Evolutionary conservation across 2,113 vertebrate species (phyloP).

Genomic region (Empidonax alnorum): DNA sequence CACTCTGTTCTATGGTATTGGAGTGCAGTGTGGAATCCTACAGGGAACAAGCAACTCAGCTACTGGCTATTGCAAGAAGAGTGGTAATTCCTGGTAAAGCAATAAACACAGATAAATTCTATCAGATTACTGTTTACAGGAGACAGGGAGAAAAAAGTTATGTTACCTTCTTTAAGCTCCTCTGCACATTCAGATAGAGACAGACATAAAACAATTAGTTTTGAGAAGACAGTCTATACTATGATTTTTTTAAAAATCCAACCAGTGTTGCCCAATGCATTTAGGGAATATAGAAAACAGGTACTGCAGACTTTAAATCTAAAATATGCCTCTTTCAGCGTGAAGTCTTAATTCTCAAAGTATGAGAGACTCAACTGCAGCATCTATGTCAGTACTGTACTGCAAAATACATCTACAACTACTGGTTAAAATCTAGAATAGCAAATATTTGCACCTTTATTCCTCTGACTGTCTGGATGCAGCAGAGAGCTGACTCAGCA

Average conservation of each 20-base stretch:
- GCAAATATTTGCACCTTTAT: not conserved
- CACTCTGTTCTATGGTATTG: not conserved
- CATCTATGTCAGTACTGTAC: not conserved
- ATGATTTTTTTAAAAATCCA: not conserved
- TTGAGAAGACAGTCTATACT: not conserved
- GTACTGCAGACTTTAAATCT: not conserved
- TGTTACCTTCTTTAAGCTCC: conserved; percentile 91
- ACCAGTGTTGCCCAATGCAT: not conserved
- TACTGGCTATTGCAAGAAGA: not conserved
- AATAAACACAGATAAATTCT: not conserved
- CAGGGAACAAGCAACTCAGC: not conserved
- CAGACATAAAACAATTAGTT: conserved; percentile 53
- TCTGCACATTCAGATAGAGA: conserved; percentile 75
- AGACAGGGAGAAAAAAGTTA: not conserved
- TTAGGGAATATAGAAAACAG: not conserved
- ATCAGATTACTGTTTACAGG: not conserved
- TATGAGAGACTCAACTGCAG: not conserved
- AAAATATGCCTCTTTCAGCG: not conserved
- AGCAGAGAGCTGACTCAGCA: not conserved
- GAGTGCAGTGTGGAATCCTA: not conserved
- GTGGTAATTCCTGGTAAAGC: not conserved
- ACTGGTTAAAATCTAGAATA: not conserved
- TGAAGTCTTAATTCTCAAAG: not conserved
- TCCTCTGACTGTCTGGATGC: not conserved
- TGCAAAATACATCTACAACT: not conserved